Evolutionary conservation across 2,888 invertebrate species (phyloP).

Genomic region (Cactoblastis cactorum): DNA sequence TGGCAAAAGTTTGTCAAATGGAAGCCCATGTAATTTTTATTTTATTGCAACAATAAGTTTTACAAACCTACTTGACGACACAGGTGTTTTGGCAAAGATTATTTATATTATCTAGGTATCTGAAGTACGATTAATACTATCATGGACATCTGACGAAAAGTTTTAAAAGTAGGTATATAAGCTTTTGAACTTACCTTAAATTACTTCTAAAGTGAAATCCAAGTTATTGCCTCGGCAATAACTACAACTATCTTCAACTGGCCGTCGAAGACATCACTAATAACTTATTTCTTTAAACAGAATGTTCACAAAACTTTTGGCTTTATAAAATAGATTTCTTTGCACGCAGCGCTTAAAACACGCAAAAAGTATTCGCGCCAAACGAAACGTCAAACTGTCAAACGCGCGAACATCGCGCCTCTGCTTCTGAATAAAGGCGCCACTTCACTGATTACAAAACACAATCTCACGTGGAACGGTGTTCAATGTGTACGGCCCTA

Average conservation of each 20-base stretch:
- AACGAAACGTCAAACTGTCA: constrained; percentile 74
- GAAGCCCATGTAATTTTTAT: too few species aligned
- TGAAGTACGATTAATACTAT: too few species aligned
- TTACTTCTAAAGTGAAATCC: constrained; percentile 58
- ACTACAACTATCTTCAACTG: constrained; percentile 66
- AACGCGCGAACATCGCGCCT: constrained; percentile 69
- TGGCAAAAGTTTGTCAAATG: too few species aligned
- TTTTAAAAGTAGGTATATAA: not conserved
- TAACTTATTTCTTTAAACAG: constrained; percentile 28
- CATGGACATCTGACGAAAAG: too few species aligned
- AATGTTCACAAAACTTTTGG: constrained; percentile 45
- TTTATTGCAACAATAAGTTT: too few species aligned
- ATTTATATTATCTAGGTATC: too few species aligned
- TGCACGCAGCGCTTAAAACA: constrained; percentile 35
- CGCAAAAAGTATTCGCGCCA: constrained; percentile 63
- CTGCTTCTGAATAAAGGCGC: constrained; percentile 67
- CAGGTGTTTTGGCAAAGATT: too few species aligned
- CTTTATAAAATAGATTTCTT: constrained; percentile 33
- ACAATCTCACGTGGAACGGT: constrained; percentile 74
- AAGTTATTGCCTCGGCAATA: constrained; percentile 73
- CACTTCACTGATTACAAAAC: constrained; percentile 78
- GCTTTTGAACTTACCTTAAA: constrained; percentile 49
- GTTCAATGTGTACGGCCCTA: constrained; percentile 60
- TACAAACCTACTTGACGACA: too few species aligned
- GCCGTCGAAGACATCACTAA: constrained; percentile 58